phyloP scores from a whole-genome alignment of 2,113 vertebrate species.

The Colinus virginianus region DNA sequence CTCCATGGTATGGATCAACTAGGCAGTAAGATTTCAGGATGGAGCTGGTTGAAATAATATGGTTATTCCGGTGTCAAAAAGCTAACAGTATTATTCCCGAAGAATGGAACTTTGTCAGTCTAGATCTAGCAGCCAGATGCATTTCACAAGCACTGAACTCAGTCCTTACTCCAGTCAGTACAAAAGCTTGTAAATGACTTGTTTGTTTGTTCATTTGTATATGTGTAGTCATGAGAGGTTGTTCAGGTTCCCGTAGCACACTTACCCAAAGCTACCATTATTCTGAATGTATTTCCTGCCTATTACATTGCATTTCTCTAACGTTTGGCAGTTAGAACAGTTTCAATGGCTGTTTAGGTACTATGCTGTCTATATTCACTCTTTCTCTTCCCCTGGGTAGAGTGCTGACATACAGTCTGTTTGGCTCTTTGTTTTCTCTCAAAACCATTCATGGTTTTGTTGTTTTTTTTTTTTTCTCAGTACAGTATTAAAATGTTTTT shows the following conservation, averaged over 20 bases:
- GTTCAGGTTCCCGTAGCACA: background rate
- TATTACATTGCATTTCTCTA: background rate
- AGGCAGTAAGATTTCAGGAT: background rate
- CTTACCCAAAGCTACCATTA: background rate
- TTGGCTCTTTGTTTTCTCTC: constrained; percentile 9
- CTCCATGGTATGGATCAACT: fast-evolving
- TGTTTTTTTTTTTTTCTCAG: background rate
- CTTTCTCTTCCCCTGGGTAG: background rate
- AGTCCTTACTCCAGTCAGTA: constrained; percentile 1
- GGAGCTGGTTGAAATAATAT: background rate
- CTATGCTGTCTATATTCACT: background rate
- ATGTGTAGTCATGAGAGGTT: background rate
- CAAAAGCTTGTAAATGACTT: constrained; percentile 27
- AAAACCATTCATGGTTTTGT: background rate
- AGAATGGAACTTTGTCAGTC: background rate
- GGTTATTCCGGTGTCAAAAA: background rate
- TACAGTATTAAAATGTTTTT: background rate
- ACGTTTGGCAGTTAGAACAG: background rate
- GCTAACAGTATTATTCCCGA: background rate
- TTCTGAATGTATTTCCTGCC: constrained; percentile 54
- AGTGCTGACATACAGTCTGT: constrained; percentile 2
- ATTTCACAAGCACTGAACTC: constrained; percentile 47
- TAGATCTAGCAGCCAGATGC: background rate
- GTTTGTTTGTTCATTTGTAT: background rate
- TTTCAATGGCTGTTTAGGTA: constrained; percentile 7